Evolutionary conservation across 2,888 invertebrate genomes (phyloP).

Genomic region (Cataglyphis altisquamis): DNA sequence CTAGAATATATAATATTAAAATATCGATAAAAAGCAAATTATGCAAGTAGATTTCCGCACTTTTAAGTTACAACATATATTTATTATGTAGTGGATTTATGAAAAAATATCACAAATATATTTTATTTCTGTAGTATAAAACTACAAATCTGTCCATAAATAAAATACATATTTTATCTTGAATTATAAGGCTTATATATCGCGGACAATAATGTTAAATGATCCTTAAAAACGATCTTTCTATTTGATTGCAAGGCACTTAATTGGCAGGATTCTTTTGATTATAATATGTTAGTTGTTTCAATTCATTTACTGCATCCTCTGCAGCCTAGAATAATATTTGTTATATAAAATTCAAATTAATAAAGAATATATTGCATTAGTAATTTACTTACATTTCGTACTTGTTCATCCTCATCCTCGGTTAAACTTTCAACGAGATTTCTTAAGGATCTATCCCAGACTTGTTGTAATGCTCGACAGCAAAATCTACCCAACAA

Average conservation of each 20-base stretch:
- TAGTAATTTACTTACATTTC: constrained; percentile 86
- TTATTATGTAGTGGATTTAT: constrained; percentile 21
- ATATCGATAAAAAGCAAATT: neutral
- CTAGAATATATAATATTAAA: neutral
- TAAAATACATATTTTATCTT: constrained; percentile 23
- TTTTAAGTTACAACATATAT: constrained; percentile 1
- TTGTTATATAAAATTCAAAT: neutral
- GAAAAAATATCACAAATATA: constrained; percentile 41
- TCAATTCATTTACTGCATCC: constrained; percentile 87
- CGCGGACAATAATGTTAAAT: neutral
- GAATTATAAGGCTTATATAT: neutral
- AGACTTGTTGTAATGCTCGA: constrained; percentile 89
- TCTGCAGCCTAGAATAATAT: constrained; percentile 86
- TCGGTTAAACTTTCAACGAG: constrained; percentile 89
- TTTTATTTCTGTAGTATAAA: constrained; percentile 7
- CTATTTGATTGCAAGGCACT: constrained; percentile 29
- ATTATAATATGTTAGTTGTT: constrained; percentile 86
- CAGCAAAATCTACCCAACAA: constrained; percentile 90
- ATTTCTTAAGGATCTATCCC: constrained; percentile 89
- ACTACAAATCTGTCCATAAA: constrained; percentile 29
- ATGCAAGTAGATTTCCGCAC: neutral
- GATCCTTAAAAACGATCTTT: constrained; percentile 3
- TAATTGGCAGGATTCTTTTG: constrained; percentile 63
- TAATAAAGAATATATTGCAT: neutral
- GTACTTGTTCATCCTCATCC: constrained; percentile 88